Percentiles rank a stretch among this genome's conserved stretches.
Evolutionary conservation across 2,888 invertebrate species (phyloP).

Genomic region (Harpalus rufipes): DNA sequence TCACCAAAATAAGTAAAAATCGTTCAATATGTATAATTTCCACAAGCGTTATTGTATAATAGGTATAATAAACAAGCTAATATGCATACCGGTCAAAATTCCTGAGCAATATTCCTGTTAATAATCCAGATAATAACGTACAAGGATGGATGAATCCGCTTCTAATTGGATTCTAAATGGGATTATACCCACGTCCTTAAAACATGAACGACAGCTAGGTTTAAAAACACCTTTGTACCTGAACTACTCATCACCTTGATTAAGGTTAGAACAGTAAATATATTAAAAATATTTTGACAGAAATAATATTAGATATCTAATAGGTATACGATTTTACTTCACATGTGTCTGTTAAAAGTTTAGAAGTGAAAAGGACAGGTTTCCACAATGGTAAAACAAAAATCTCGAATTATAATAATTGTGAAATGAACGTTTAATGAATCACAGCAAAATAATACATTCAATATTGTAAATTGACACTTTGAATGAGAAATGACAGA

Average conservation of each 20-base stretch:
- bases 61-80: neutral
- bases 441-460: too few species aligned
- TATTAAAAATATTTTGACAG: neutral
- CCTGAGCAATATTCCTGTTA: constrained; percentile 35
- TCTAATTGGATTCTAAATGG: constrained; percentile 44
- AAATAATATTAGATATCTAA: too few species aligned
- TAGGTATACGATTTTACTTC: too few species aligned
- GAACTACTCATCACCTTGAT: neutral
- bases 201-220: neutral
- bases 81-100: neutral
- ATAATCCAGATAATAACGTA: constrained; percentile 46
- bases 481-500: too few species aligned
- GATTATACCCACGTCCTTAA: constrained; percentile 19
- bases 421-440: too few species aligned
- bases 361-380: too few species aligned
- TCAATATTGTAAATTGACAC: too few species aligned
- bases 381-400: too few species aligned
- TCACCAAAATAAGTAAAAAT: too few species aligned
- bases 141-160: constrained; percentile 27
- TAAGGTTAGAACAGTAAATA: neutral
- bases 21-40: neutral
- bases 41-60: neutral
- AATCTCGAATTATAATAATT: too few species aligned
- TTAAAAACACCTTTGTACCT: constrained; percentile 11
- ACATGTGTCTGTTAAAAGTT: too few species aligned